These are phyloP conservation scores for Hemaris fuciformis DNA, from an alignment of 2,888 invertebrate species.

Conservation along the genomic window DNA sequence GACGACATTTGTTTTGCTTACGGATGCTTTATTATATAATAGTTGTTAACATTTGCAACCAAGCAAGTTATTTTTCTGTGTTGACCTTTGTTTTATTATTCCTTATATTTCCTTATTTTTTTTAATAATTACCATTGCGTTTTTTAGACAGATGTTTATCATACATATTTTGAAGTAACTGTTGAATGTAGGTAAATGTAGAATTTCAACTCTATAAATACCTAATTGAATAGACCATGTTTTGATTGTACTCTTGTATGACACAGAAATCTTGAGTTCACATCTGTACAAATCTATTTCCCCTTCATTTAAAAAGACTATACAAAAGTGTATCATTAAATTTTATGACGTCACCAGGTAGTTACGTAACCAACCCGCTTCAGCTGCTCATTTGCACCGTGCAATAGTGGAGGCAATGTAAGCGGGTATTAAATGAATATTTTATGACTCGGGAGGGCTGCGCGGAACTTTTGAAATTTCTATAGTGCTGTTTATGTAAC, in stretches of 20 bases:
- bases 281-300: too few species aligned
- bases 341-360: neutral
- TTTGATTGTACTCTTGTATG: too few species aligned
- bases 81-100: neutral
- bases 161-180: neutral
- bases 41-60: neutral
- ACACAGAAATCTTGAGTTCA: too few species aligned
- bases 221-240: too few species aligned
- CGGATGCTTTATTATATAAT: neutral
- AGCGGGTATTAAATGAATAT: conserved; percentile 59
- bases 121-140: neutral
- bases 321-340: too few species aligned
- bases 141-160: too few species aligned
- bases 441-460: conserved; percentile 47
- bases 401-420: conserved; percentile 25
- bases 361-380: conserved; percentile 19
- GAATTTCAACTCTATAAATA: too few species aligned
- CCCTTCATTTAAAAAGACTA: too few species aligned
- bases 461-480: conserved; percentile 56
- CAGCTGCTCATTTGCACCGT: conserved; percentile 26
- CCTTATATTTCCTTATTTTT: neutral
- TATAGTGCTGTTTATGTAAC: conserved; percentile 31
- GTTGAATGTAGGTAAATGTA: neutral
- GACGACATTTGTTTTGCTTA: neutral
- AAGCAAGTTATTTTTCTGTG: neutral